phyloP scores from a whole-genome alignment of 2,113 vertebrate species.

The Nothoprocta pentlandii region DNA sequence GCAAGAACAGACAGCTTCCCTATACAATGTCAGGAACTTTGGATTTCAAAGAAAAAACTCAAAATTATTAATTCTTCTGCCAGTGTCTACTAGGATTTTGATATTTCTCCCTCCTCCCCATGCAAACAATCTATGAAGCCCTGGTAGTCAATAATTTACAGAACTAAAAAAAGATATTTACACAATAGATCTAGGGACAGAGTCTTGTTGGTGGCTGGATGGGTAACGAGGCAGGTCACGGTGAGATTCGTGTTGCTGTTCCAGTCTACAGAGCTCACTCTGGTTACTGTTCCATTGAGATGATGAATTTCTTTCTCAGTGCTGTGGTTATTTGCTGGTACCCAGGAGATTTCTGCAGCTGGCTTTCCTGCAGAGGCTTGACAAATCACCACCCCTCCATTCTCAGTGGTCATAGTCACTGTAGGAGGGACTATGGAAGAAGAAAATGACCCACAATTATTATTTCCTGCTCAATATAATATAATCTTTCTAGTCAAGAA shows the following conservation, averaged over 20 bases:
- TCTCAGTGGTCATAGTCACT: background rate
- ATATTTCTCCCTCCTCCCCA: background rate
- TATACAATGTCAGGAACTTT: background rate
- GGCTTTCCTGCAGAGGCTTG: slow-evolving; percentile 62
- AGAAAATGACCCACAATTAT: background rate
- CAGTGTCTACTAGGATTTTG: background rate
- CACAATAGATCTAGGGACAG: background rate
- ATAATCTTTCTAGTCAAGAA: background rate
- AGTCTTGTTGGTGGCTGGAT: slow-evolving; percentile 42
- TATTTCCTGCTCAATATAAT: background rate
- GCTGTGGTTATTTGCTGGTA: slow-evolving; percentile 17
- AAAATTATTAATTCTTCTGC: background rate
- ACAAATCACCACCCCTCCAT: background rate
- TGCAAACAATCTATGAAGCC: background rate
- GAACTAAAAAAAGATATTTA: background rate
- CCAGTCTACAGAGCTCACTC: slow-evolving; percentile 26
- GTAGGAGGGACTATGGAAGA: slow-evolving; percentile 51
- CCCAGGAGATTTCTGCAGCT: slow-evolving; percentile 71
- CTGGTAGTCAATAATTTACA: background rate
- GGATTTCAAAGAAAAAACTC: background rate
- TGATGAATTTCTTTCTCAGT: background rate
- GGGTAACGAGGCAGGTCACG: slow-evolving; percentile 62
- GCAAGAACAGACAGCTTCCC: background rate
- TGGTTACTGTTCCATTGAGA: slow-evolving; percentile 45
- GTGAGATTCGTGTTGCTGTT: background rate